phyloP scores from a whole-genome alignment of 2,888 invertebrate genomes.

The Cinara cedri region DNA sequence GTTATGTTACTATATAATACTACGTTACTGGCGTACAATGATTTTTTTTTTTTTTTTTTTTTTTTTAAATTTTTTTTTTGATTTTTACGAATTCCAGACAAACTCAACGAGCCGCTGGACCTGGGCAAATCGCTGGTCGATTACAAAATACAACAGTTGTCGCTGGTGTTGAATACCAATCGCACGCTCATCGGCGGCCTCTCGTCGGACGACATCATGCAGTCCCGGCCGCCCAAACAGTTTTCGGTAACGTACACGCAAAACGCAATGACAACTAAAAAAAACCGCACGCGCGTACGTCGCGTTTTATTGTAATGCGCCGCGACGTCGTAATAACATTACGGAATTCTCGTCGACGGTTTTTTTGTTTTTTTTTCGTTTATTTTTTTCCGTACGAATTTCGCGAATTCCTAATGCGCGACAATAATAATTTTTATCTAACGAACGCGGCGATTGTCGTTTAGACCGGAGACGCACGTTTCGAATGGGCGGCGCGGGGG shows the following conservation, averaged over 20 bases:
- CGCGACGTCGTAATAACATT: no score
- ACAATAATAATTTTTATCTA: no score
- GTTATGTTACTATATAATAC: no score
- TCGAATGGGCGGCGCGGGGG: no score
- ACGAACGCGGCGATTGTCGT: no score
- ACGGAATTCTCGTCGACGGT: no score
- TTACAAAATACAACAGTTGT: conserved; percentile 72
- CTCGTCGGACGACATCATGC: conserved; percentile 62
- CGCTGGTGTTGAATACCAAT: conserved; percentile 66
- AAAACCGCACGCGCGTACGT: no score
- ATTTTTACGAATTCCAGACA: conserved; percentile 62
- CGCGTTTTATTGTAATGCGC: no score
- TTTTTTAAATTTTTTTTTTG: conserved; percentile 38
- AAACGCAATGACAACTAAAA: neutral
- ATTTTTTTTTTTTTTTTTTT: conserved; percentile 12
- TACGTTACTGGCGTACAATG: neutral
- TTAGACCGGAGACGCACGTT: no score
- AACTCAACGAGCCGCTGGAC: conserved; percentile 69
- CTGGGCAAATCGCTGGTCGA: conserved; percentile 69
- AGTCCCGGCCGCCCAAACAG: conserved; percentile 51
- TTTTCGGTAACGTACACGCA: conserved; percentile 48
- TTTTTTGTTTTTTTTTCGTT: no score
- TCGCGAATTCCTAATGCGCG: no score
- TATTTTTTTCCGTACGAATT: no score
- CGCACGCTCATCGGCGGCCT: conserved; percentile 63